Percentiles rank a stretch among this genome's conserved stretches.
Evolutionary conservation across 2,113 vertebrate species (phyloP).

Genomic region (Ochotona curzoniae): DNA sequence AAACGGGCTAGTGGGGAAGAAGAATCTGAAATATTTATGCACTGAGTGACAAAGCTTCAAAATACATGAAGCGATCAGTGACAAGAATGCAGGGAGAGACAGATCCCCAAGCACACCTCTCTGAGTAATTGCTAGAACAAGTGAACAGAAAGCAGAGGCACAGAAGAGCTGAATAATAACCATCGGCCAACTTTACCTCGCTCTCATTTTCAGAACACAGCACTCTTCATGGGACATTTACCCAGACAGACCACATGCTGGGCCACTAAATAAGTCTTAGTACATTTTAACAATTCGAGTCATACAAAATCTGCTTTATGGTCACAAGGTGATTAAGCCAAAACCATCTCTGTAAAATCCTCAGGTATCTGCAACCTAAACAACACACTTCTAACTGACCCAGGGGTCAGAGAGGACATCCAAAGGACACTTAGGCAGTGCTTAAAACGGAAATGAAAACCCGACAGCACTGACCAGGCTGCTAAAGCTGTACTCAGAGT

Average conservation of each 20-base stretch:
- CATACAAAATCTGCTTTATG: constrained; percentile 44
- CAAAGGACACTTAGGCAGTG: constrained; percentile 35
- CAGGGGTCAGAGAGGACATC: constrained; percentile 9
- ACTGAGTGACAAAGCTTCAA: constrained; percentile 30
- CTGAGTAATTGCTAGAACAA: background rate
- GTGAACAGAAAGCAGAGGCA: constrained; percentile 10
- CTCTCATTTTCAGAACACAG: constrained; percentile 6
- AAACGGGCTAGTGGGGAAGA: background rate
- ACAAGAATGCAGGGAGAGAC: constrained; percentile 8
- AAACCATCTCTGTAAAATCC: constrained; percentile 17
- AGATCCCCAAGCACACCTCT: background rate
- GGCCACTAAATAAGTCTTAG: constrained; percentile 34
- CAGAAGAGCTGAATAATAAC: background rate
- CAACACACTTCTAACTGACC: constrained; percentile 34
- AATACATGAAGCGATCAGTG: constrained; percentile 40
- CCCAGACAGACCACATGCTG: constrained; percentile 41
- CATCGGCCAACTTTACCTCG: background rate
- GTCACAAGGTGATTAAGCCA: constrained; percentile 40
- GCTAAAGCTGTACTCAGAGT: background rate
- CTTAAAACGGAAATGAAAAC: background rate
- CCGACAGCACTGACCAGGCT: background rate
- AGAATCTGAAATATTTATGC: constrained; percentile 5
- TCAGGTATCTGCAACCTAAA: constrained; percentile 21
- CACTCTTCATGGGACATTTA: constrained; percentile 1
- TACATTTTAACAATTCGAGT: constrained; percentile 57